phyloP scores from a whole-genome alignment of 2,113 vertebrate species.

The Himantopus leucocephalus region DNA sequence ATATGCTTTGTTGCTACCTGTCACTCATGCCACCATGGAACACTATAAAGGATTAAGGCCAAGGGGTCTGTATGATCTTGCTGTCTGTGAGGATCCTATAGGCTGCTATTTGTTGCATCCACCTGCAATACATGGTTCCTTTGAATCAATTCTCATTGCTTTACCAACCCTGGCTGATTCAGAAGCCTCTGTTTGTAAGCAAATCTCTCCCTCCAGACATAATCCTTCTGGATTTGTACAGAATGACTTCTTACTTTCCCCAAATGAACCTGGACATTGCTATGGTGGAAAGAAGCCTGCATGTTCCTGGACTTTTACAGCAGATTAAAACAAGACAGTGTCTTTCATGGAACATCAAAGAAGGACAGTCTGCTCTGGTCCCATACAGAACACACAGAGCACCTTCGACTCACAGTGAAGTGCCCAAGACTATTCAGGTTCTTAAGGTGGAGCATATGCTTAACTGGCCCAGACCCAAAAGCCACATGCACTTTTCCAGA shows the following conservation, averaged over 20 bases:
- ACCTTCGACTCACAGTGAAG: not conserved
- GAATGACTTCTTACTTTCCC: not conserved
- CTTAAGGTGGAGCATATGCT: not conserved
- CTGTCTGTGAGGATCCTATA: not conserved
- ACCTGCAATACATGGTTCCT: not conserved
- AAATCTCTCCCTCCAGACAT: constrained; percentile 6
- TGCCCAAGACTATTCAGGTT: not conserved
- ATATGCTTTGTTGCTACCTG: not conserved
- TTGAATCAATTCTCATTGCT: constrained; percentile 6
- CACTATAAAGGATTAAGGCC: constrained; percentile 8
- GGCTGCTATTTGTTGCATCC: not conserved
- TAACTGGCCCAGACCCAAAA: not conserved
- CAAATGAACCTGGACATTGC: not conserved
- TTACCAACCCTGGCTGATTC: not conserved
- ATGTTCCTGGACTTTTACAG: not conserved
- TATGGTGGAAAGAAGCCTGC: not conserved
- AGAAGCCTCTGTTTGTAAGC: constrained; percentile 16
- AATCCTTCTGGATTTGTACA: not conserved
- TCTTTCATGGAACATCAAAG: not conserved
- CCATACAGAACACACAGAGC: not conserved
- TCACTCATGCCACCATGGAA: not conserved
- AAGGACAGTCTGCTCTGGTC: not conserved
- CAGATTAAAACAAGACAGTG: not conserved
- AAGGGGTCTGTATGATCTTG: not conserved
- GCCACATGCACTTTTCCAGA: not conserved